phyloP scores from a whole-genome alignment of 2,113 vertebrate species.

The Amphiprion percula region DNA sequence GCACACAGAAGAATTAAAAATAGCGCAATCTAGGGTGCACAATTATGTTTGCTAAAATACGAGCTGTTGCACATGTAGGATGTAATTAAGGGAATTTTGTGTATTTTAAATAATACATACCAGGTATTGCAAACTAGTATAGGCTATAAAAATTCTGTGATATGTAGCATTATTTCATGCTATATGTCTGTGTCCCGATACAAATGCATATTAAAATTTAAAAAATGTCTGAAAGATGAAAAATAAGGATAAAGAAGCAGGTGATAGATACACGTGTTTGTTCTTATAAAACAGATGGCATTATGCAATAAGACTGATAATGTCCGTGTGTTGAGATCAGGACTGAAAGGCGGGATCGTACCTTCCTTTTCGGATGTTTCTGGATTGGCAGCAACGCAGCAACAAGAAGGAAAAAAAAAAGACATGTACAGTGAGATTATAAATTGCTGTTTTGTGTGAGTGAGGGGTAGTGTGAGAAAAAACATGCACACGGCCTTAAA shows the following conservation, averaged over 20 bases:
- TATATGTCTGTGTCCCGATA: not conserved
- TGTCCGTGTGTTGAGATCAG: conserved; percentile 63
- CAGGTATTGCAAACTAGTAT: conserved; percentile 7
- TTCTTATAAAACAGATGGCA: conserved; percentile 46
- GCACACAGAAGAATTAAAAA: conserved; percentile 40
- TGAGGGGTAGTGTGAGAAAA: not conserved
- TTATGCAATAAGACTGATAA: not conserved
- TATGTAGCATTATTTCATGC: conserved; percentile 15
- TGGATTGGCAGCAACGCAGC: conserved; percentile 68
- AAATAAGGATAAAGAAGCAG: not conserved
- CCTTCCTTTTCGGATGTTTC: conserved; percentile 98
- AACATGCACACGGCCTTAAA: conserved; percentile 32
- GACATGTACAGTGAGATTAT: not conserved
- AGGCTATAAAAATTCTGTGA: conserved; percentile 7
- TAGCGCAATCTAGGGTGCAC: conserved; percentile 12
- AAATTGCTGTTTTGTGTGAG: not conserved
- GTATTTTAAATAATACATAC: too few relatives aligned
- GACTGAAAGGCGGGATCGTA: conserved; percentile 89
- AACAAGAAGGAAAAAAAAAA: conserved; percentile 28
- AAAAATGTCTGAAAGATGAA: conserved; percentile 16
- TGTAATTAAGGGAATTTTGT: not conserved
- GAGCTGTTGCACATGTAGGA: not conserved
- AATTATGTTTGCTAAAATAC: not conserved
- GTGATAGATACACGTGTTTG: not conserved
- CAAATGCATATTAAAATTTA: not conserved